These are phyloP conservation scores for Tenualosa ilisha DNA, from an alignment of 2,797 vertebrate species.

Conservation along the genomic window DNA sequence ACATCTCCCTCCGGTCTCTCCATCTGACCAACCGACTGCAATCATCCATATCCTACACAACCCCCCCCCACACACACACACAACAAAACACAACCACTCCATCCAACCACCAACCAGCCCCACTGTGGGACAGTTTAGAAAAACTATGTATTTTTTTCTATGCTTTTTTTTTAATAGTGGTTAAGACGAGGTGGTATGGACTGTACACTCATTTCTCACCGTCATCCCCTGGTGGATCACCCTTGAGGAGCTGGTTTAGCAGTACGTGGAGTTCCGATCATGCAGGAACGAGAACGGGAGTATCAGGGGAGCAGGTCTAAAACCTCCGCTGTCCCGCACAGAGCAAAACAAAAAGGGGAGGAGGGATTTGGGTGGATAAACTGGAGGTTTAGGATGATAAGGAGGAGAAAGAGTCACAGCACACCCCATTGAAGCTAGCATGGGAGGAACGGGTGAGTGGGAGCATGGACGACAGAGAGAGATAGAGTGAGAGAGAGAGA, in stretches of 20 bases:
- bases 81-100: not conserved
- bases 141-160: not conserved
- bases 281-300: not conserved
- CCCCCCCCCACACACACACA: slow-evolving; percentile 21
- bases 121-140: not conserved
- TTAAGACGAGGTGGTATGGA: not conserved
- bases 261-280: not conserved
- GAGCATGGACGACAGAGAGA: not conserved
- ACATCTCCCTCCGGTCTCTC: slow-evolving; percentile 61
- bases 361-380: not conserved
- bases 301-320: not conserved
- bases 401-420: not conserved
- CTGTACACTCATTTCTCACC: not conserved
- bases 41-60: slow-evolving; percentile 47
- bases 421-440: not conserved
- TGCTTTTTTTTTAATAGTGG: not conserved
- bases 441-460: not conserved
- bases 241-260: not conserved
- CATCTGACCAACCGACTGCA: slow-evolving; percentile 52
- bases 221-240: not conserved
- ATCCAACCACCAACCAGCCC: not conserved
- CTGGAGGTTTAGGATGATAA: not conserved
- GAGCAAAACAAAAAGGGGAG: not conserved
- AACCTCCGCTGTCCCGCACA: not conserved
- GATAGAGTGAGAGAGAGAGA: not conserved